Evolutionary conservation across 1,140 invertebrate species (phyloP).

Genomic region (Olivierus martensii): DNA sequence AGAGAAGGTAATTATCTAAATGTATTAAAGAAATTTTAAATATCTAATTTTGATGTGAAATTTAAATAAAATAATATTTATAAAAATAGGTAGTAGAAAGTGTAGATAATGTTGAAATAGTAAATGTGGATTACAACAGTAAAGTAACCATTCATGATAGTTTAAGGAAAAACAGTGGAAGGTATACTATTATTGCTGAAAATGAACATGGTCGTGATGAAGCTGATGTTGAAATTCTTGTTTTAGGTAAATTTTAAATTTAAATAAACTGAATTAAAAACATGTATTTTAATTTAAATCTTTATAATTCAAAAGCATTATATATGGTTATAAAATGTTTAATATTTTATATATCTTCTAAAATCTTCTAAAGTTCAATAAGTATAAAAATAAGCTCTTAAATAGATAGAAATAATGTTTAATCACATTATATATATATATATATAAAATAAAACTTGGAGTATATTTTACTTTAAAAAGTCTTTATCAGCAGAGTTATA

Average conservation of each 20-base stretch:
- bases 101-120: slow-evolving; percentile 49
- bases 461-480: no score
- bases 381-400: no score
- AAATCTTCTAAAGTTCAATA: no score
- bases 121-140: slow-evolving; percentile 73
- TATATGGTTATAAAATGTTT: no score
- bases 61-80: neutral
- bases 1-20: slow-evolving; percentile 27
- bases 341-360: no score
- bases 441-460: no score
- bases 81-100: slow-evolving; percentile 10
- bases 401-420: no score
- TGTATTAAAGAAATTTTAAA: slow-evolving; percentile 30
- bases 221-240: slow-evolving; percentile 45
- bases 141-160: slow-evolving; percentile 52
- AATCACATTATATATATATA: no score
- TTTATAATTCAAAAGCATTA: no score
- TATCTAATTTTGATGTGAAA: neutral
- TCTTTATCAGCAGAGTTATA: no score
- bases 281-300: no score
- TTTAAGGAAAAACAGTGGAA: slow-evolving; percentile 29
- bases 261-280: no score
- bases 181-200: slow-evolving; percentile 33
- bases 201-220: slow-evolving; percentile 38
- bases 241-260: slow-evolving; percentile 38